A percentile compares a stretch with the other conserved stretches of the same genome.
Conservation (phyloP, 2,797 vertebrate genomes). For the Cottoperca gobio region DNA sequence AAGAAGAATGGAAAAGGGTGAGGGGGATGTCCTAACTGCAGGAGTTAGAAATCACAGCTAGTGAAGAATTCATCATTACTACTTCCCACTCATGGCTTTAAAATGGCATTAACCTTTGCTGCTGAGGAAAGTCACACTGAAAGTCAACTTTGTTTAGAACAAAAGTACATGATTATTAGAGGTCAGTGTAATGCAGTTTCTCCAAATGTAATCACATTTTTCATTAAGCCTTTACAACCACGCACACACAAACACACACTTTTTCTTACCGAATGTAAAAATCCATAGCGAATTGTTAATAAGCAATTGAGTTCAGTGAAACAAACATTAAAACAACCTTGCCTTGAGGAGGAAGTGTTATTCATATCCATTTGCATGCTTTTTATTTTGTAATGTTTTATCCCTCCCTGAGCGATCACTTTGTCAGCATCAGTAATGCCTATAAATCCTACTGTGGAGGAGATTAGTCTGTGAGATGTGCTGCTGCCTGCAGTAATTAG, state of each 20-base stretch:
- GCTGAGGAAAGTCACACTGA: slow-evolving; percentile 35
- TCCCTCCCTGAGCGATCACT: slow-evolving; percentile 78
- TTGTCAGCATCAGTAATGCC: slow-evolving; percentile 80
- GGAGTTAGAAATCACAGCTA: slow-evolving; percentile 68
- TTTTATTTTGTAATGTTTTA: slow-evolving; percentile 78
- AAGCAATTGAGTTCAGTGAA: slow-evolving; percentile 53
- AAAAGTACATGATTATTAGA: slow-evolving; percentile 19
- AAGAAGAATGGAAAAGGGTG: slow-evolving; percentile 48
- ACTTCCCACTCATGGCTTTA: slow-evolving; percentile 53
- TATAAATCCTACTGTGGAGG: slow-evolving; percentile 79
- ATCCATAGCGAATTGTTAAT: slow-evolving; percentile 51
- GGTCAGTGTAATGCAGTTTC: neutral
- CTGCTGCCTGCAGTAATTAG: slow-evolving; percentile 82
- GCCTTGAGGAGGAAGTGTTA: slow-evolving; percentile 62
- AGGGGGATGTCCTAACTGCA: slow-evolving; percentile 47
- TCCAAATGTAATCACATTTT: neutral
- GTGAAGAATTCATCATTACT: slow-evolving; percentile 66
- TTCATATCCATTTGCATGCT: slow-evolving; percentile 69
- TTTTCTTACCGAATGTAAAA: slow-evolving; percentile 24
- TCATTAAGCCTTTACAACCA: neutral
- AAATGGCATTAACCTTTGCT: slow-evolving; percentile 60
- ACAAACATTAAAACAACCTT: slow-evolving; percentile 67
- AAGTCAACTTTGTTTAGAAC: slow-evolving; percentile 17
- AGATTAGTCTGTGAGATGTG: slow-evolving; percentile 80
- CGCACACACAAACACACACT: neutral